Evolutionary conservation across 2,888 invertebrate species (phyloP).

Genomic region (Corbicula japonica): DNA sequence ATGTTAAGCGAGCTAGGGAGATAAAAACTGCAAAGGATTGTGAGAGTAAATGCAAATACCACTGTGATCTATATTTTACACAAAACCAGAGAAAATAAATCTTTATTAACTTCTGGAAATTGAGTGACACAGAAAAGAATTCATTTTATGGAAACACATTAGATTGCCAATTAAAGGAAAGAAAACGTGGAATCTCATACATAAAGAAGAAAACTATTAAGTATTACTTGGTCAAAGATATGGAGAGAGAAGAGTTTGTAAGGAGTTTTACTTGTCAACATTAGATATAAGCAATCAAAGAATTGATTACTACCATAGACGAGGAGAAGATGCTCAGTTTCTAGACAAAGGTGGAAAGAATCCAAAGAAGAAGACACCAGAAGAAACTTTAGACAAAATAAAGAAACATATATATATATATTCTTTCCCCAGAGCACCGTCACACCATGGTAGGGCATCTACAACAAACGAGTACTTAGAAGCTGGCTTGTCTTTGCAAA

Average conservation of each 20-base stretch:
- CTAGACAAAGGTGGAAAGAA: constrained; percentile 18
- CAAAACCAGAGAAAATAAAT: no score
- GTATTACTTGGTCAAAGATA: constrained; percentile 1
- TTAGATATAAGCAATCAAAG: constrained; percentile 27
- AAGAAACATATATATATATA: constrained; percentile 28
- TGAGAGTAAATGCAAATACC: no score
- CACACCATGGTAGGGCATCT: constrained; percentile 21
- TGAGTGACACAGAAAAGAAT: constrained; percentile 33
- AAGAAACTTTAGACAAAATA: background rate
- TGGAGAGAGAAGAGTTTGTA: constrained; percentile 26
- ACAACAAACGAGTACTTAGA: no score
- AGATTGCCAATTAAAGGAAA: constrained; percentile 6
- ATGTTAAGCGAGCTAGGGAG: no score
- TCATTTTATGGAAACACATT: constrained; percentile 28
- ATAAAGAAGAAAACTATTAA: constrained; percentile 13
- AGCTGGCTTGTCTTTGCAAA: no score
- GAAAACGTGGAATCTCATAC: constrained; percentile 16
- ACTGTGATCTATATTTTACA: no score
- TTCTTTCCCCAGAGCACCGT: constrained; percentile 30
- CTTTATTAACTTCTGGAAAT: no score
- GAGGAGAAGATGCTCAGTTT: constrained; percentile 9
- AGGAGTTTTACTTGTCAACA: constrained; percentile 34
- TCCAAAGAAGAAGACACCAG: constrained; percentile 5
- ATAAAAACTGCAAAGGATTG: no score
- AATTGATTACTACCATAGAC: constrained; percentile 19